phyloP scores from a whole-genome alignment of 2,797 vertebrate genomes.

The Otus scops region DNA sequence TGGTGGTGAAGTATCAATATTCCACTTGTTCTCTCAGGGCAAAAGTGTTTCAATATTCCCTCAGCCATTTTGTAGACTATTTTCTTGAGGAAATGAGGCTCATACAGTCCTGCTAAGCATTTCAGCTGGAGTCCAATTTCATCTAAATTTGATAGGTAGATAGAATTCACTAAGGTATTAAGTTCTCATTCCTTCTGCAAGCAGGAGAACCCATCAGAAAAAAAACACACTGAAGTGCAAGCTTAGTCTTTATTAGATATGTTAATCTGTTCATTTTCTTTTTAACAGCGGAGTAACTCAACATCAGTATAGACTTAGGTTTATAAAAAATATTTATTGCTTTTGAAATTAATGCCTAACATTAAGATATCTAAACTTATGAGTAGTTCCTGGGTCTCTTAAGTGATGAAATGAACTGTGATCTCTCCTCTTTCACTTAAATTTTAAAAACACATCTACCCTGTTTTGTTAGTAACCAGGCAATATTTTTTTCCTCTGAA shows the following conservation, averaged over 20 bases:
- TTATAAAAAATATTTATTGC: not conserved
- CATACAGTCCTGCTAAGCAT: not conserved
- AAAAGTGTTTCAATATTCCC: not conserved
- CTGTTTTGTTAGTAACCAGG: not conserved
- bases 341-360: not conserved
- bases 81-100: not conserved
- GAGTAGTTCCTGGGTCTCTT: not conserved
- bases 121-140: not conserved
- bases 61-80: not conserved
- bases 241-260: not conserved
- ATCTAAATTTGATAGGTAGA: not conserved
- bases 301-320: not conserved
- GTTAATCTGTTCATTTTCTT: not conserved
- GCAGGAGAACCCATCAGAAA: not conserved
- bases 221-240: not conserved
- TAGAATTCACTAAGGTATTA: not conserved
- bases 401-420: not conserved
- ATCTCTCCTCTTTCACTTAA: not conserved
- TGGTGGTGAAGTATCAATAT: not conserved
- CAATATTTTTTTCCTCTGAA: not conserved
- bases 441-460: not conserved
- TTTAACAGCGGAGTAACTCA: not conserved
- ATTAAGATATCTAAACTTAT: not conserved
- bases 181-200: not conserved
- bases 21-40: not conserved